Percentiles rank a stretch among this genome's conserved stretches.
phyloP scores from a whole-genome alignment of 2,797 vertebrate genomes.

The Florisuga fusca region DNA sequence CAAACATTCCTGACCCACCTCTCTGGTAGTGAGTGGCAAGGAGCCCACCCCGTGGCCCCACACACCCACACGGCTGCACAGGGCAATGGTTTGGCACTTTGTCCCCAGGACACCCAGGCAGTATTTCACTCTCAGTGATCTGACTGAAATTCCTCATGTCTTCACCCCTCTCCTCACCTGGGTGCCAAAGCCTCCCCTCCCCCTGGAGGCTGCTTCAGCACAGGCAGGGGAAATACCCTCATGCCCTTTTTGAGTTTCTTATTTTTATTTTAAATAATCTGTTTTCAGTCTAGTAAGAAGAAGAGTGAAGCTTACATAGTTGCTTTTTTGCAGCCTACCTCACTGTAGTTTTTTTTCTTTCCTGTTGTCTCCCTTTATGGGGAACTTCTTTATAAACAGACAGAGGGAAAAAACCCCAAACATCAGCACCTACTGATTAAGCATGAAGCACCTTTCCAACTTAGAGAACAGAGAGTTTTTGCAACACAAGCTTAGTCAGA shows the following conservation, averaged over 20 bases:
- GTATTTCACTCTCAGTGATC: background rate
- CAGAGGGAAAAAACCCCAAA: background rate
- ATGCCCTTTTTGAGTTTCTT: background rate
- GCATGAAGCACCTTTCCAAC: background rate
- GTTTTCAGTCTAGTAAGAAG: background rate
- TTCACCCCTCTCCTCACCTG: background rate
- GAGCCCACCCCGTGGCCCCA: rapidly evolving
- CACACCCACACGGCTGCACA: rapidly evolving
- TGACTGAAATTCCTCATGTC: background rate
- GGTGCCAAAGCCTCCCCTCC: background rate
- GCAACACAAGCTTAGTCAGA: background rate
- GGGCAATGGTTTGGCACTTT: background rate
- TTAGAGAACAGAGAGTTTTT: background rate
- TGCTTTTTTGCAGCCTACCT: background rate
- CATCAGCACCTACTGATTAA: background rate
- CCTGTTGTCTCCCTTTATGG: background rate
- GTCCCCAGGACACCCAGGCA: background rate
- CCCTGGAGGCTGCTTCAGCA: background rate
- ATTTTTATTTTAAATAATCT: background rate
- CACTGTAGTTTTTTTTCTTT: rapidly evolving
- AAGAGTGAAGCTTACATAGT: background rate
- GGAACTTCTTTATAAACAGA: background rate
- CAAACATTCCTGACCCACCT: background rate
- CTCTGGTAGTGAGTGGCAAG: rapidly evolving
- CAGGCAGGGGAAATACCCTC: rapidly evolving